phyloP scores from a whole-genome alignment of 2,888 invertebrate species.

The Melinopterus prodromus region DNA sequence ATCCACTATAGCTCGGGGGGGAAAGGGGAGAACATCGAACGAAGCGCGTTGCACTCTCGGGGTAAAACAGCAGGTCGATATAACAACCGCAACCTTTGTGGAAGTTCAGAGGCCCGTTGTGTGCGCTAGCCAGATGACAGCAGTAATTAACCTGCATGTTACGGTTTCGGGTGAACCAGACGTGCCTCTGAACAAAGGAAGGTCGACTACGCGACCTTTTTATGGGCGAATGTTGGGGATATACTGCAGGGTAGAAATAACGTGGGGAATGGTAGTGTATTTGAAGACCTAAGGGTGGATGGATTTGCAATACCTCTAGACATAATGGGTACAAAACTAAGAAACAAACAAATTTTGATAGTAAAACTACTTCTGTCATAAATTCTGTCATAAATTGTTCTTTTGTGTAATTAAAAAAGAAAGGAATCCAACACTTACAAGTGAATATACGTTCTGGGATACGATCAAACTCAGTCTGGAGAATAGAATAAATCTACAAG shows the following conservation, averaged over 20 bases:
- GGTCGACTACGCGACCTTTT: not conserved
- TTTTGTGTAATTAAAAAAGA: too few species aligned
- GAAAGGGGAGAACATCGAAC: not conserved
- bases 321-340: too few species aligned
- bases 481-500: too few species aligned
- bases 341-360: too few species aligned
- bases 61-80: constrained; percentile 29
- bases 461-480: too few species aligned
- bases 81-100: constrained; percentile 10
- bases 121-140: not conserved
- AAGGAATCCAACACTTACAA: too few species aligned
- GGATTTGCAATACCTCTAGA: too few species aligned
- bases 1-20: not conserved
- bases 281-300: not conserved
- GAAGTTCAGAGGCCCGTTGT: constrained; percentile 6
- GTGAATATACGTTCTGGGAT: too few species aligned
- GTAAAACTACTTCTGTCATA: too few species aligned
- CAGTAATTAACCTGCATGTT: not conserved
- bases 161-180: constrained; percentile 4
- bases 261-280: not conserved
- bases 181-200: not conserved
- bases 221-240: not conserved
- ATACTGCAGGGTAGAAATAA: not conserved
- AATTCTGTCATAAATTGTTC: too few species aligned
- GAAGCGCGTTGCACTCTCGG: not conserved